Conservation (phyloP, 1,140 invertebrate species). For the Battus philenor region DNA sequence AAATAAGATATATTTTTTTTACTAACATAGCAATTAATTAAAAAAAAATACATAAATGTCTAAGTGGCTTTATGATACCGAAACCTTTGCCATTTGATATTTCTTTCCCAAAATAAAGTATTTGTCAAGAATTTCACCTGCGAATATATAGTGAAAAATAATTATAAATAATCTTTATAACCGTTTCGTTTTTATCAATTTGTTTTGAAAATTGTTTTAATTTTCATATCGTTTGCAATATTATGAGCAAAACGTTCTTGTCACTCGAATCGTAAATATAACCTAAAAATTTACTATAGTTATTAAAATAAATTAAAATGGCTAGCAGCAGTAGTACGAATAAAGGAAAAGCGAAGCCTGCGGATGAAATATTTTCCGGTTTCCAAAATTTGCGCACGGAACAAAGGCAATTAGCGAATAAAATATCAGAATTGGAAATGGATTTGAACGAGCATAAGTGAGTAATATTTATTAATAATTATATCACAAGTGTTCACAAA, state of each 20-base stretch:
- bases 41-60: not conserved
- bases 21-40: too few species aligned
- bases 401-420: constrained; percentile 89
- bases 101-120: not conserved
- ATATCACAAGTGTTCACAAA: not conserved
- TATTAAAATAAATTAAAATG: constrained; percentile 24
- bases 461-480: constrained; percentile 44
- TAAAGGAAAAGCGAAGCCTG: constrained; percentile 68
- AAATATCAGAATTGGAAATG: constrained; percentile 93
- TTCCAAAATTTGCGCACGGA: constrained; percentile 92
- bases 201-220: not conserved
- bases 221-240: too few species aligned
- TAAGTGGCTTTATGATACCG: not conserved
- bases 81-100: not conserved
- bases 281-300: constrained; percentile 1
- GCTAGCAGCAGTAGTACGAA: constrained; percentile 33
- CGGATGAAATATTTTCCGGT: constrained; percentile 89
- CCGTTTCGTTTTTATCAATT: not conserved
- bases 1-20: too few species aligned
- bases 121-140: not conserved
- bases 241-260: too few species aligned
- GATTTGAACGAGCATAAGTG: constrained; percentile 97
- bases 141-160: not conserved
- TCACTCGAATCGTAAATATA: constrained; percentile 2
- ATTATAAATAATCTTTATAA: not conserved